Evolutionary conservation across 2,797 vertebrate genomes (phyloP).

Genomic region (Tangara arthus): DNA sequence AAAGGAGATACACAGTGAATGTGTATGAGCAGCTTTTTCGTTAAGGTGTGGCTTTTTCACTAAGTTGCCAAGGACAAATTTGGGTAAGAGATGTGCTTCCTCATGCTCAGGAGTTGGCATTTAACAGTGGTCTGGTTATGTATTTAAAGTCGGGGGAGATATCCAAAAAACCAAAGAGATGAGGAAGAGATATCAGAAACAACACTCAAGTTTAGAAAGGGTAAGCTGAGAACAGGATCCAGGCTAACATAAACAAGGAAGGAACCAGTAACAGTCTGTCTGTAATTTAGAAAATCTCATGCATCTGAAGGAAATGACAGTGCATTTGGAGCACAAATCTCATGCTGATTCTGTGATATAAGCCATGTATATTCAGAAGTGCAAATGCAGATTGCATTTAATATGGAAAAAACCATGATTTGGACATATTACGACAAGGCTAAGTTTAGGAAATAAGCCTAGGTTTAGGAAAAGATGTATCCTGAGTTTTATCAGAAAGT

Average conservation of each 20-base stretch:
- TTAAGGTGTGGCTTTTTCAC: neutral
- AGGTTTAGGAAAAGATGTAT: neutral
- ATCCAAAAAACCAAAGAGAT: neutral
- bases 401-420: neutral
- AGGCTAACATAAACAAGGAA: neutral
- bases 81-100: neutral
- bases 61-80: neutral
- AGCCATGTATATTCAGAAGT: neutral
- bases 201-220: neutral
- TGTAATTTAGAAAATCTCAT: neutral
- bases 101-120: neutral
- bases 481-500: neutral
- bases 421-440: neutral
- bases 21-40: neutral
- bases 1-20: neutral
- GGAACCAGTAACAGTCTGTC: neutral
- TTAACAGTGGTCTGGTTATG: neutral
- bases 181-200: neutral
- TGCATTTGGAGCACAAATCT: neutral
- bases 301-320: neutral
- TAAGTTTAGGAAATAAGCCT: neutral
- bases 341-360: neutral
- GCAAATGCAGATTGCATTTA: constrained; percentile 19
- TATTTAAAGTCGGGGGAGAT: neutral
- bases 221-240: neutral